These are phyloP conservation scores for Pipistrellus kuhlii DNA, from an alignment of 2,797 vertebrate species.

Conservation along the genomic window DNA sequence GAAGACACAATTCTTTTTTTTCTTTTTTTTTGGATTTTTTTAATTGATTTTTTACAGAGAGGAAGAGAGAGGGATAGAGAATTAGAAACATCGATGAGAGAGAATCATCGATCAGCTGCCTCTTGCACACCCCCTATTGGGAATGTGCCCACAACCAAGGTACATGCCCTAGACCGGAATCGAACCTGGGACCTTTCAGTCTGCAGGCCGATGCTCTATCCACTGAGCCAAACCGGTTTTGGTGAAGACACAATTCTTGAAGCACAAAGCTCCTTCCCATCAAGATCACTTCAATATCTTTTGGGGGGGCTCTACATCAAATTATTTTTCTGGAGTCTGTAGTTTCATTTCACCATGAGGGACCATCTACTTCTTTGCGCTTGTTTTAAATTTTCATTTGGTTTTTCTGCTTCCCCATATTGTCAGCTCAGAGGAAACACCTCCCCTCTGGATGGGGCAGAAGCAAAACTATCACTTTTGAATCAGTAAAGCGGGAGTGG, in stretches of 20 bases:
- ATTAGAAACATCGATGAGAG: no score
- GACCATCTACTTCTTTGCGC: not conserved
- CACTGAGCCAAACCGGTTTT: no score
- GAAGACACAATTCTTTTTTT: not conserved
- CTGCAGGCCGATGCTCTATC: no score
- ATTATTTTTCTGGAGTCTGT: not conserved
- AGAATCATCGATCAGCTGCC: no score
- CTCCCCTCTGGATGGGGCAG: not conserved
- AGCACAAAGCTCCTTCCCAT: not conserved
- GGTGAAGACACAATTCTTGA: not conserved
- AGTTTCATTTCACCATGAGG: not conserved
- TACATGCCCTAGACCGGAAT: no score
- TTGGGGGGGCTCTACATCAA: not conserved
- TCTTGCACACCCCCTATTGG: no score
- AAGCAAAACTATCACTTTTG: not conserved
- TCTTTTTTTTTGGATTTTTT: no score
- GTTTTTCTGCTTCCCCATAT: not conserved
- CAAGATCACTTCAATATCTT: not conserved
- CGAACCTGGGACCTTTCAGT: no score
- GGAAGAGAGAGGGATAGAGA: no score
- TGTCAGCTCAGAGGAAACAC: not conserved
- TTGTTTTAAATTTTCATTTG: slow-evolving; percentile 47
- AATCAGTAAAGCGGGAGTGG: not conserved
- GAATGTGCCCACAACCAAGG: no score
- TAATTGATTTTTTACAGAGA: no score